Base-by-base conservation (phyloP, 2,888 invertebrate species). In the Apodemia mormo region DNA sequence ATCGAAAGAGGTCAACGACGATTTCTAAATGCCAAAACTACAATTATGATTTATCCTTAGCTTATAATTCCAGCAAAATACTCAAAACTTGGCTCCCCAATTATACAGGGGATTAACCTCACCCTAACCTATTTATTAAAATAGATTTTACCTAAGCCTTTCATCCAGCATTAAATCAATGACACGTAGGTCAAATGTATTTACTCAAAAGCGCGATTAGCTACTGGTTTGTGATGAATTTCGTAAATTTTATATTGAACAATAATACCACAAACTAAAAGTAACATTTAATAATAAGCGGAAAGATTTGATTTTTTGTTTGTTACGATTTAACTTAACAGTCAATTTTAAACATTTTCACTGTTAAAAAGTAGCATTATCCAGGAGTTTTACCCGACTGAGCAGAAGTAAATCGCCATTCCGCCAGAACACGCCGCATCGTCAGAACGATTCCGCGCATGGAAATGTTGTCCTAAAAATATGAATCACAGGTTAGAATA, bases 121-220 rank as follows among this genome's bases (percentile, higher is more conserved):
- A 30, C 61, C 30, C 6, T 33, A 61, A 61, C 33, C 61, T 61
- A 30, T 61, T 61, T 61, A 61, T 61, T 61, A 61, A 61, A 61
- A 61, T 61, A 33, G 61, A 61, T 33, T 61, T 61, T 29, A 33
- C 61, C 33, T 33, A 61, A 61, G 61, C 61, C 33, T 61, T 22
- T 33, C 30, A 33, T 6, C 30, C 30, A 61, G 14, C 12, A 61
- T 61, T 61, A 61, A 61, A 61, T 61, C 61, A 12, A 33, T 61
- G 61, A 61, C 61, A 61, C 61, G 61, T 61, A 61, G 61, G 61
- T 61, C 7, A 61, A 58, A 49, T n/a, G 49, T n/a, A 14, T 49
- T 49, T 49, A 49, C 49, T 6, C 6, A 49, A n/a, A 49, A 14
- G 10, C 14, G 14, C 49, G 14, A 49, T 49, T 49, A 49, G 49